Base-by-base conservation (phyloP, 2,888 invertebrate genomes). In the Alcis repandata region DNA sequence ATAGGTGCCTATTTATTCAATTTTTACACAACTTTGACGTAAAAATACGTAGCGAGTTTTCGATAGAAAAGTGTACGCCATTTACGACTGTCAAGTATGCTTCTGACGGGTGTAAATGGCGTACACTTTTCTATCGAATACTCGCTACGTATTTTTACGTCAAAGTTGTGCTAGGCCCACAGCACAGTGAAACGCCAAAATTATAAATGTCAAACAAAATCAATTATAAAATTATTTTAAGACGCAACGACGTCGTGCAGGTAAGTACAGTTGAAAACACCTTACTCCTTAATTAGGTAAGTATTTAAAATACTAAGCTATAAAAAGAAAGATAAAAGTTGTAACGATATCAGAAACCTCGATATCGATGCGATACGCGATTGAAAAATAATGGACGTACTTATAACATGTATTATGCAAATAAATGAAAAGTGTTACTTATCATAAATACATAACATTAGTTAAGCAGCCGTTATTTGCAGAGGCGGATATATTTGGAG, bases 361-460 rank as follows among this genome's bases (percentile, higher is more conserved):
- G 62, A 57, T 56, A 51, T 49, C 49, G 43, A 38, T 32, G 49
- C 51, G 49, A 57, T 63, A 63, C 38, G 57, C 49, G 57, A 56
- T 63, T 43, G 45, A 51, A 63, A 51, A 51, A 57, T 49, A 57
- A 57, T 45, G 33, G 15, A 56, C 38, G n/a, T 56, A 43, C 45
- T 20, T 56, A 33, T n/a, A 56, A 19, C 17, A 19, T n/a, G n/a
- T n/a, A n/a, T 43, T 38, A 54, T 56, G 33, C 36, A 20, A 56
- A 45, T 56, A 45, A n/a, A 56, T 9, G 56, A 56, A 56, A 56
- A 56, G 43, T 43, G 54, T 56, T 46, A 56, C 36, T 56, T 56
- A 56, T 56, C 56, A 56, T 56, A 56, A 45, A 56, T 45, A 56
- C 56, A 56, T 45, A 56, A 43, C 9, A 43, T 54, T 43, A 54